Conservation (phyloP, 2,797 vertebrate species). For the Yasuhikotakia modesta region DNA sequence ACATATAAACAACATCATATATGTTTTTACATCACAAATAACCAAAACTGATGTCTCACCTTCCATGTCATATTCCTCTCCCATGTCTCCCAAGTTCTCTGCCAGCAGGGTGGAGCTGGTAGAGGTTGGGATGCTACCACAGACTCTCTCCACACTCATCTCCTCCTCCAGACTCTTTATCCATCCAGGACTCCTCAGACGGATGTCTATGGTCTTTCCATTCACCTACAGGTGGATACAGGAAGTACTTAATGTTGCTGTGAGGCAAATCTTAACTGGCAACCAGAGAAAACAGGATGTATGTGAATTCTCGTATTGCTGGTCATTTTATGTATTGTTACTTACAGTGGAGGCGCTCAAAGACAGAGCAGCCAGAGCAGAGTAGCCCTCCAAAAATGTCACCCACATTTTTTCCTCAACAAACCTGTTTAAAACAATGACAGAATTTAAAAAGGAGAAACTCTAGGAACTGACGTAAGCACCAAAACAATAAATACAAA, state of each 20-base stretch:
- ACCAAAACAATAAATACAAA: background rate
- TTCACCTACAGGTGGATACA: conserved; percentile 78
- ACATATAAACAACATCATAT: too few species aligned
- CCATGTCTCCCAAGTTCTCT: conserved; percentile 89
- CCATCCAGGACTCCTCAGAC: conserved; percentile 93
- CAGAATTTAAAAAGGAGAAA: background rate
- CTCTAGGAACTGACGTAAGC: background rate
- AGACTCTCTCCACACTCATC: conserved; percentile 93
- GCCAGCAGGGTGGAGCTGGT: conserved; percentile 94
- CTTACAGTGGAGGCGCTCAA: conserved; percentile 83
- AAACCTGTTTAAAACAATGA: conserved; percentile 77
- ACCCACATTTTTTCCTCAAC: conserved; percentile 99
- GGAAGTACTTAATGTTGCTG: background rate
- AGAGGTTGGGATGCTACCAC: conserved; percentile 84
- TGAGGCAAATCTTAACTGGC: background rate
- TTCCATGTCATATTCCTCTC: conserved; percentile 96
- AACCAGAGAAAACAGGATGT: background rate
- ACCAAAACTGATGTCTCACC: too few species aligned
- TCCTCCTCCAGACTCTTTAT: conserved; percentile 93
- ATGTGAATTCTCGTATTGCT: background rate
- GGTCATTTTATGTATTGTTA: conserved; percentile 10
- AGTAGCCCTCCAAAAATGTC: conserved; percentile 95
- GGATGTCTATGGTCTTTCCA: conserved; percentile 85
- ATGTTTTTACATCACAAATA: too few species aligned
- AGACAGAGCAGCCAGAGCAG: conserved; percentile 86